phyloP scores from a whole-genome alignment of 2,888 invertebrate genomes.

The Laothoe populi region DNA sequence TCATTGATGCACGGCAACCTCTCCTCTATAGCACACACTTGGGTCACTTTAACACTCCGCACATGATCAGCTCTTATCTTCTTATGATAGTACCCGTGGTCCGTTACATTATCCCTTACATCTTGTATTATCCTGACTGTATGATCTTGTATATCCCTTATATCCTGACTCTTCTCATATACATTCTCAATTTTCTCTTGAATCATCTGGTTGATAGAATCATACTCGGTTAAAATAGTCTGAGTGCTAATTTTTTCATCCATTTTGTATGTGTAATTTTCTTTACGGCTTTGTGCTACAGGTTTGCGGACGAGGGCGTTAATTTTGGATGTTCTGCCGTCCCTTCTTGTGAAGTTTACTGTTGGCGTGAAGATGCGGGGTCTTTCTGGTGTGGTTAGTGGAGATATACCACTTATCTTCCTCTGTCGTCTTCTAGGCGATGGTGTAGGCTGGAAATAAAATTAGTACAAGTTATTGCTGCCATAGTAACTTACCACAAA shows the following conservation, averaged over 20 bases:
- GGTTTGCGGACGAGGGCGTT: conserved; percentile 44
- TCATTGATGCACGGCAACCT: conserved; percentile 58
- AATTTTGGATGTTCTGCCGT: conserved; percentile 60
- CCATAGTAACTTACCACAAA: too few species aligned
- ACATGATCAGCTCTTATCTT: conserved; percentile 7
- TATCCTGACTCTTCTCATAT: not conserved
- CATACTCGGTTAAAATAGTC: not conserved
- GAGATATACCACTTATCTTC: conserved; percentile 59
- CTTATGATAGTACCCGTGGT: not conserved
- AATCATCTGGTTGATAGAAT: not conserved
- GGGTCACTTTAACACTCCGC: conserved; percentile 3
- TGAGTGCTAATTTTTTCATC: not conserved
- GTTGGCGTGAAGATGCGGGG: not conserved
- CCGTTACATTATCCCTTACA: too few species aligned
- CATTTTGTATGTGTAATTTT: not conserved
- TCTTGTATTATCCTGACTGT: too few species aligned
- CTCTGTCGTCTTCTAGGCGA: conserved; percentile 44
- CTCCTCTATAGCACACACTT: not conserved
- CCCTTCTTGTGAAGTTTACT: conserved; percentile 31
- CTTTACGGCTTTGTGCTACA: not conserved
- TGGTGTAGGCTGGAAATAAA: conserved; percentile 41
- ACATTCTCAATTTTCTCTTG: not conserved
- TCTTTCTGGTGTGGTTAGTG: conserved; percentile 38
- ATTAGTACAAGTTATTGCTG: too few species aligned
- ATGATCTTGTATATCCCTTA: too few species aligned